Evolutionary conservation across 1,140 invertebrate genomes (phyloP).

Genomic region (Conus betulinus): DNA sequence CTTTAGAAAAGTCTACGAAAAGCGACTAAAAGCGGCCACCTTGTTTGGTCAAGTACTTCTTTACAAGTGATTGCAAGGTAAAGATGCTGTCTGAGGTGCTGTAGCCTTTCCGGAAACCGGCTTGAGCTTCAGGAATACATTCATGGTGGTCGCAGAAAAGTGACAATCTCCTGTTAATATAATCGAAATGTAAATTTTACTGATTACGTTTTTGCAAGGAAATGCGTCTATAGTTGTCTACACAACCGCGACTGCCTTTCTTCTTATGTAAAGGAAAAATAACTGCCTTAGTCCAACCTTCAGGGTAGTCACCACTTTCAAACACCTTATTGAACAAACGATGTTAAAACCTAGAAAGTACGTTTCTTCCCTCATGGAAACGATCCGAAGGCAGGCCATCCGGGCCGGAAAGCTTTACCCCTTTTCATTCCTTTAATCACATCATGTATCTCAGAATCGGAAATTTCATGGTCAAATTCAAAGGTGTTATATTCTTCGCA

Average conservation of each 20-base stretch:
- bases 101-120: conserved; percentile 7
- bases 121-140: background rate
- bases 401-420: background rate
- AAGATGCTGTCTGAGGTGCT: background rate
- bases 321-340: conserved; percentile 35
- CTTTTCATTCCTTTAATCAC: background rate
- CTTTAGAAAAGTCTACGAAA: conserved; percentile 8
- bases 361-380: background rate
- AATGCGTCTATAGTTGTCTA: conserved; percentile 16
- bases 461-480: background rate
- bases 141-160: conserved; percentile 21
- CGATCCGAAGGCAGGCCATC: background rate
- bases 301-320: conserved; percentile 15
- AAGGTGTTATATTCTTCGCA: background rate
- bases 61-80: background rate
- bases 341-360: background rate
- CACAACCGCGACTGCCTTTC: conserved; percentile 13
- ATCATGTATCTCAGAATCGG: background rate
- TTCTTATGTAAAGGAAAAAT: conserved; percentile 38
- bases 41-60: conserved; percentile 2
- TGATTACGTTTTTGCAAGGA: conserved; percentile 14
- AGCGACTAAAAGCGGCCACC: background rate
- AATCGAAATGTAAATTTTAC: conserved; percentile 13
- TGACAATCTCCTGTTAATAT: conserved; percentile 21
- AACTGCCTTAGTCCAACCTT: conserved; percentile 20